Conservation (phyloP, 2,113 vertebrate genomes). For the Gopherus evgoodei region DNA sequence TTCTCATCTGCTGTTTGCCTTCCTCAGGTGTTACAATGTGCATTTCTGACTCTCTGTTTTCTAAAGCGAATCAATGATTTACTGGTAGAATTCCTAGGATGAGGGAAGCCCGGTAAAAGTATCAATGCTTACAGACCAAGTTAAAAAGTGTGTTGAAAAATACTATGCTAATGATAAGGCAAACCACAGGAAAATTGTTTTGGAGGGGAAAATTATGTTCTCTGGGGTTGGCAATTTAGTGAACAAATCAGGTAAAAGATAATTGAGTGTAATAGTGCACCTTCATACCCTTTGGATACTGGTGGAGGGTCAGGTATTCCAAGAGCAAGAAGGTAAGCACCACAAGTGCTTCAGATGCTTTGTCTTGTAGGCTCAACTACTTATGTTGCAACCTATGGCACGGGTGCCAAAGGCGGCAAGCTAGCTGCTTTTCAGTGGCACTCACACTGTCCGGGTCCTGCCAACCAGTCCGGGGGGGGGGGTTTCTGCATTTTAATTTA, state of each 20-base stretch:
- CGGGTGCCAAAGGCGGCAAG: no score
- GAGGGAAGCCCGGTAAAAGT: neutral
- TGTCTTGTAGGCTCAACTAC: neutral
- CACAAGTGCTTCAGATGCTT: neutral
- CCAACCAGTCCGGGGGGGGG: no score
- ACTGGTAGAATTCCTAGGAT: neutral
- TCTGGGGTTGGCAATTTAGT: neutral
- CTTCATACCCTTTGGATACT: neutral
- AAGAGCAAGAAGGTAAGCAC: neutral
- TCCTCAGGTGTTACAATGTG: rapidly evolving
- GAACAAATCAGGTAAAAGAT: conserved; percentile 15
- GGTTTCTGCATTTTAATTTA: no score
- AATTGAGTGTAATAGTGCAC: neutral
- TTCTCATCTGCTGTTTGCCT: rapidly evolving
- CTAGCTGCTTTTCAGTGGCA: no score
- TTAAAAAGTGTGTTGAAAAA: neutral
- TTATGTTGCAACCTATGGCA: neutral
- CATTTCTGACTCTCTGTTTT: rapidly evolving
- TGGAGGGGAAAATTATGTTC: neutral
- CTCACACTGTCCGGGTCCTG: no score
- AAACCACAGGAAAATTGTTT: neutral
- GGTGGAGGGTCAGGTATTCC: neutral
- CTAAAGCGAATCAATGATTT: neutral
- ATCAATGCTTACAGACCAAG: neutral
- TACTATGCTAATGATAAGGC: neutral